Evolutionary conservation across 2,797 vertebrate genomes (phyloP).

Genomic region (Thaleichthys pacificus): DNA sequence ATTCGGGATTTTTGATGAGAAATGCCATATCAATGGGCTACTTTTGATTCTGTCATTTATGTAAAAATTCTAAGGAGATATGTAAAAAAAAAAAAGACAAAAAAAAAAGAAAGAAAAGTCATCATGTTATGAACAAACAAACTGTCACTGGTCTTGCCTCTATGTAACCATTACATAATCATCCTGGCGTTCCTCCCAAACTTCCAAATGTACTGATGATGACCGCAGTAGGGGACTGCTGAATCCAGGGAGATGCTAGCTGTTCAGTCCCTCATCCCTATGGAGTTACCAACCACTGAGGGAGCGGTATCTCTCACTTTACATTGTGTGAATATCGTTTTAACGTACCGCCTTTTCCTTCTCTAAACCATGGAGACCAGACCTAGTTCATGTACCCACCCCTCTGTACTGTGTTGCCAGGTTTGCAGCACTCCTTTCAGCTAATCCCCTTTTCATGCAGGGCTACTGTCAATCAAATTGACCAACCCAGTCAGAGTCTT

Average conservation of each 20-base stretch:
- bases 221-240: constrained; percentile 33
- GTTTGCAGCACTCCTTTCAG: constrained; percentile 42
- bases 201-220: constrained; percentile 42
- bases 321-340: constrained; percentile 80
- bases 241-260: neutral
- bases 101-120: constrained; percentile 46
- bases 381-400: constrained; percentile 35
- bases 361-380: constrained; percentile 57
- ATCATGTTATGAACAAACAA: constrained; percentile 65
- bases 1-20: constrained; percentile 80
- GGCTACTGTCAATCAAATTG: constrained; percentile 56
- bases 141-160: constrained; percentile 91
- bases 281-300: neutral
- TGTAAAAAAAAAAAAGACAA: constrained; percentile 43
- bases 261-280: neutral
- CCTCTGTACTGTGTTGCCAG: constrained; percentile 52
- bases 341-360: constrained; percentile 54
- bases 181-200: constrained; percentile 63
- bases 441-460: constrained; percentile 59
- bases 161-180: constrained; percentile 71
- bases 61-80: constrained; percentile 59
- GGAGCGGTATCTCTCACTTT: constrained; percentile 65
- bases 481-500: constrained; percentile 65
- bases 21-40: constrained; percentile 78
- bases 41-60: constrained; percentile 83